Evolutionary conservation across 2,888 invertebrate genomes (phyloP).

Genomic region (Pasiphila rectangulata): DNA sequence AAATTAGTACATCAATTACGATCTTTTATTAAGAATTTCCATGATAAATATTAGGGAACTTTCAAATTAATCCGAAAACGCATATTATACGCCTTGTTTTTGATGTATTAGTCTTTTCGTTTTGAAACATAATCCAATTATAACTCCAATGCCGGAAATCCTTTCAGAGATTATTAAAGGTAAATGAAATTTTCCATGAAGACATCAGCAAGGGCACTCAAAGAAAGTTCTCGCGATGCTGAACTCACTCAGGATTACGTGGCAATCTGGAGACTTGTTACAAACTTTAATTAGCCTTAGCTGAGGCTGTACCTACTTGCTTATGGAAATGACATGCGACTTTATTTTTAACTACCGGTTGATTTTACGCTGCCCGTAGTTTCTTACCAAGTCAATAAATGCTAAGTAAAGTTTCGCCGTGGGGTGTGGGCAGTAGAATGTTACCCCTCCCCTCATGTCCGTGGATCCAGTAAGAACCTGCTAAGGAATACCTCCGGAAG

Average conservation of each 20-base stretch:
- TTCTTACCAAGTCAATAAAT: too few species aligned
- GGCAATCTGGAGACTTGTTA: constrained; percentile 38
- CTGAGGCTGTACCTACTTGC: constrained; percentile 15
- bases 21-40: too few species aligned
- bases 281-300: constrained; percentile 47
- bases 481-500: too few species aligned
- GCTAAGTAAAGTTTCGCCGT: too few species aligned
- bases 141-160: background rate
- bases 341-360: background rate
- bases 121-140: background rate
- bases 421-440: too few species aligned
- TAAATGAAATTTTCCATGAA: constrained; percentile 13
- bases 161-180: constrained; percentile 1
- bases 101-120: background rate
- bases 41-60: too few species aligned
- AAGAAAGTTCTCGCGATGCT: constrained; percentile 29
- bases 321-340: constrained; percentile 11
- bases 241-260: constrained; percentile 39
- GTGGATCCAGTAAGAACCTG: too few species aligned
- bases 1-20: too few species aligned
- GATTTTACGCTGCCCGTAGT: background rate
- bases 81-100: too few species aligned
- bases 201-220: constrained; percentile 11
- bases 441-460: too few species aligned
- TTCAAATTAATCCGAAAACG: too few species aligned